Percentiles rank a stretch among this genome's conserved stretches.
phyloP scores from a whole-genome alignment of 2,888 invertebrate species.

The Andrena camellia region DNA sequence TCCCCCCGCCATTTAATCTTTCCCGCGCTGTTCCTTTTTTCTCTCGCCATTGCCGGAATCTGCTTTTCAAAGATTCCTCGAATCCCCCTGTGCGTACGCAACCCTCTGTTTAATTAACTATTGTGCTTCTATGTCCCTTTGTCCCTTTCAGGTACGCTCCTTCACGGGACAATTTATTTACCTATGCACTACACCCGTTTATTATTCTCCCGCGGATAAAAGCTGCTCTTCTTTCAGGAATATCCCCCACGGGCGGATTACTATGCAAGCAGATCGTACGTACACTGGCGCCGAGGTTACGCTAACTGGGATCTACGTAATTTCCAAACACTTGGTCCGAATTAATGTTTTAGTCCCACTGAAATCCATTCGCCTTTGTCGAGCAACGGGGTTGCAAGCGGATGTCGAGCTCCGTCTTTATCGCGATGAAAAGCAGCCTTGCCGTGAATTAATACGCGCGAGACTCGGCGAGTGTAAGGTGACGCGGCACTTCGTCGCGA shows the following conservation, averaged over 20 bases:
- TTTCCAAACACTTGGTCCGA: not conserved
- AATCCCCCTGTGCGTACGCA: not conserved
- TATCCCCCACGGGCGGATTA: slow-evolving; percentile 5
- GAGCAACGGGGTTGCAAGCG: not conserved
- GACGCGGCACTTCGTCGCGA: too few relatives aligned
- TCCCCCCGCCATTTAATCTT: slow-evolving; percentile 19
- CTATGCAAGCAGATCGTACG: not conserved
- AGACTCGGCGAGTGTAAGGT: too few relatives aligned
- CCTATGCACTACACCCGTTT: slow-evolving; percentile 2
- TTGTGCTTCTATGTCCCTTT: not conserved
- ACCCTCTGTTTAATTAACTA: slow-evolving; percentile 37
- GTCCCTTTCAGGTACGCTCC: not conserved
- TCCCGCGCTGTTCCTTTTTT: slow-evolving; percentile 11
- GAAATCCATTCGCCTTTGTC: slow-evolving; percentile 11
- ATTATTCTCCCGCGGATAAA: slow-evolving; percentile 4
- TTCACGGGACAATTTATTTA: slow-evolving; percentile 16
- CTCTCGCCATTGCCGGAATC: slow-evolving; percentile 8
- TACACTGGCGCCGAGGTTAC: not conserved
- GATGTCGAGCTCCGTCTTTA: not conserved
- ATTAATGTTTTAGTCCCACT: not conserved
- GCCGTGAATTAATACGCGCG: not conserved
- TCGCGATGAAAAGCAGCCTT: not conserved
- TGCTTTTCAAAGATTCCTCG: slow-evolving; percentile 21
- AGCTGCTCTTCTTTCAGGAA: not conserved
- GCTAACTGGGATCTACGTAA: slow-evolving; percentile 2